Evolutionary conservation across 2,888 invertebrate genomes (phyloP).

Genomic region (Mallateleia sp.): DNA sequence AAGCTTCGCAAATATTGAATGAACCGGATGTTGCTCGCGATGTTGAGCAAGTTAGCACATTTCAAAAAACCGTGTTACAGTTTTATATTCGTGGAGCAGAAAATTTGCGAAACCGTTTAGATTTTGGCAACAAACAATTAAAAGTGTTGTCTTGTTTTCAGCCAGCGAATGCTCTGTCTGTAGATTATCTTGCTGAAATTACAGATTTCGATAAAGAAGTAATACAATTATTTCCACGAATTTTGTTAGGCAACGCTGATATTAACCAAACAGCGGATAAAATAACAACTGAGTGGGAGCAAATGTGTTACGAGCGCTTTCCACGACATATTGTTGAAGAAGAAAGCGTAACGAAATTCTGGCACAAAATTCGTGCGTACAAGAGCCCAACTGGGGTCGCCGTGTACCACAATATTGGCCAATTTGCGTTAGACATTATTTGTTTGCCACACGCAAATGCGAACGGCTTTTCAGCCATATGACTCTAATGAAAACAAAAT

Average conservation of each 20-base stretch:
- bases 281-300: constrained; percentile 5
- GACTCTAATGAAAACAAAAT: neutral
- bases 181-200: neutral
- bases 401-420: constrained; percentile 1
- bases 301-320: neutral
- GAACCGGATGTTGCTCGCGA: neutral
- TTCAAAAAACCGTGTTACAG: neutral
- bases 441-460: constrained; percentile 27
- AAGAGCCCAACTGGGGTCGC: neutral
- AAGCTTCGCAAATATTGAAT: neutral
- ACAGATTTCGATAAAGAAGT: neutral
- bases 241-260: neutral
- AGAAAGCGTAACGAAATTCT: neutral
- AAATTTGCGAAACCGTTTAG: constrained; percentile 17
- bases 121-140: constrained; percentile 1
- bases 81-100: constrained; percentile 3
- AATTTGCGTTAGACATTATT: constrained; percentile 22
- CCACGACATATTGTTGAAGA: neutral
- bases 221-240: constrained; percentile 3
- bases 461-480: neutral
- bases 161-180: constrained; percentile 11
- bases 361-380: constrained; percentile 1
- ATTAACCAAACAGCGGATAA: neutral
- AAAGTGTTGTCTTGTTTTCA: constrained; percentile 1
- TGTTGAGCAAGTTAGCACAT: neutral